Evolutionary conservation across 2,113 vertebrate genomes (phyloP).

Genomic region (Engystomops pustulosus): DNA sequence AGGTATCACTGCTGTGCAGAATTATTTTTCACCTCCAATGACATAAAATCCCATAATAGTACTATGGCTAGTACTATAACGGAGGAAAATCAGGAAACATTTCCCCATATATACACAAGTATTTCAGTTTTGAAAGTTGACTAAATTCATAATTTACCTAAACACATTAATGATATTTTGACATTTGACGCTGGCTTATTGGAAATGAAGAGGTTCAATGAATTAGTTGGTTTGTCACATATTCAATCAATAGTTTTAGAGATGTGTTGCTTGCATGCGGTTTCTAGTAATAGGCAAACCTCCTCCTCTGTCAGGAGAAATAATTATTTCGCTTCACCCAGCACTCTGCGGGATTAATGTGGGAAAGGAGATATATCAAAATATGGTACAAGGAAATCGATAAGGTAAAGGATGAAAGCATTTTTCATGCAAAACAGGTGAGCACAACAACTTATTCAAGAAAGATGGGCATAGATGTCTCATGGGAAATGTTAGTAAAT

Average conservation of each 20-base stretch:
- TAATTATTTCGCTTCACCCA: conserved; percentile 48
- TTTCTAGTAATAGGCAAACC: conserved; percentile 22
- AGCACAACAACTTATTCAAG: conserved; percentile 30
- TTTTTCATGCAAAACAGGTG: conserved; percentile 53
- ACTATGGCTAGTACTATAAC: no score
- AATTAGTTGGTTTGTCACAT: conserved; percentile 10
- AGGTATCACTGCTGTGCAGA: no score
- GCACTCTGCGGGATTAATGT: conserved; percentile 50
- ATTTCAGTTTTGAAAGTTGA: not conserved
- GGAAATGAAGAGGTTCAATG: conserved; percentile 10
- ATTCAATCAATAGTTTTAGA: conserved; percentile 36
- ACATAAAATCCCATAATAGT: no score
- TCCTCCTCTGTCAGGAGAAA: conserved; percentile 45
- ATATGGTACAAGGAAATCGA: conserved; percentile 50
- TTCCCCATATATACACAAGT: no score
- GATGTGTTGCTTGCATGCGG: conserved; percentile 17
- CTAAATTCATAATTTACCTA: not conserved
- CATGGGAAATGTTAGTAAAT: conserved; percentile 49
- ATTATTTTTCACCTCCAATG: no score
- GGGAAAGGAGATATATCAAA: conserved; percentile 54
- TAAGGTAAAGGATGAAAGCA: conserved; percentile 43
- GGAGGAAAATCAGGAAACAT: no score
- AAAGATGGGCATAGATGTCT: conserved; percentile 20
- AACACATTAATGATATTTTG: not conserved
- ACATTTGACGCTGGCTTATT: not conserved